phyloP scores from a whole-genome alignment of 2,888 invertebrate species.

The Phyto melanocephala region DNA sequence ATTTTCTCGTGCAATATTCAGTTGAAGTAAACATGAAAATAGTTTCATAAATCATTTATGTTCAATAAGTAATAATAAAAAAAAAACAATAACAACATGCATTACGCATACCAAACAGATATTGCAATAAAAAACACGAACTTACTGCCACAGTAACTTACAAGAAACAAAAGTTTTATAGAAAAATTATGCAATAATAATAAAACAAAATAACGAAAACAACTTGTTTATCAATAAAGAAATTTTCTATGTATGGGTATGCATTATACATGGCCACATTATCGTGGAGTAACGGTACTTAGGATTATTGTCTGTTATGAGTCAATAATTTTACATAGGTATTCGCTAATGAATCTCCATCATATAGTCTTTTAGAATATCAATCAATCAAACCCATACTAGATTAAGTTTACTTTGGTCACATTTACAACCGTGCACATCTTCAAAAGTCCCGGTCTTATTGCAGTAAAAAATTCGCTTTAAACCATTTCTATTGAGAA shows the following conservation, averaged over 20 bases:
- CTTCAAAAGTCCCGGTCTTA: no score
- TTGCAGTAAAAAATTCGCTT: no score
- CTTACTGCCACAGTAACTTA: not conserved
- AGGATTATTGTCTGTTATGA: not conserved
- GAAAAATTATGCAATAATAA: not conserved
- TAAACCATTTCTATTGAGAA: no score
- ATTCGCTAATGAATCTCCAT: no score
- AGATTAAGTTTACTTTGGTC: no score
- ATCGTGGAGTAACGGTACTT: no score
- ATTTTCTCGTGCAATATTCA: not conserved
- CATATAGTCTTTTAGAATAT: no score
- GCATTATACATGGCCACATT: not conserved
- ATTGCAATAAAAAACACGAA: not conserved
- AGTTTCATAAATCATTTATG: conserved; percentile 28
- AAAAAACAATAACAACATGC: not conserved
- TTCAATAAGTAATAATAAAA: not conserved
- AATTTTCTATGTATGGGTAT: not conserved
- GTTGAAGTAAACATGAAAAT: conserved; percentile 37
- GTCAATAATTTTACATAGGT: no score
- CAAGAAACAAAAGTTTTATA: not conserved
- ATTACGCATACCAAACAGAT: no score
- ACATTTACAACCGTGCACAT: no score
- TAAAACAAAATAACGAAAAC: not conserved
- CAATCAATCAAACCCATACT: no score
- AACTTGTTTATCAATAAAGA: conserved; percentile 26